Evolutionary conservation across 64 coral and sea anemone species (phyloP).

Genomic region (Stichodactyla mertensii): DNA sequence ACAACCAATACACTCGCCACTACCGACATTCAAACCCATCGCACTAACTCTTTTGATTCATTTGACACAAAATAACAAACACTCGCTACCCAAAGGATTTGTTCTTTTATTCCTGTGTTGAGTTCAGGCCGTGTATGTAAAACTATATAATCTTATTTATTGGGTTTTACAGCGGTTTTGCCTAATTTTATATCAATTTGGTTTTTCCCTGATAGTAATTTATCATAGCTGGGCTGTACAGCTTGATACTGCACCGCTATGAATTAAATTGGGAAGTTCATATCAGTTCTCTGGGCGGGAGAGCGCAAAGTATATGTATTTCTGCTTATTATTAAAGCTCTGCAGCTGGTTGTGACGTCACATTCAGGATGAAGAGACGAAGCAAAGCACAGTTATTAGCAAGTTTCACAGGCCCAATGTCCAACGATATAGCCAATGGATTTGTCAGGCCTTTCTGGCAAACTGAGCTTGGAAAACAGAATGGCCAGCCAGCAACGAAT

Average conservation of each 20-base stretch:
- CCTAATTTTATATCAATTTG: background rate
- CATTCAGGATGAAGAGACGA: background rate
- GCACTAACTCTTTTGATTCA: no score
- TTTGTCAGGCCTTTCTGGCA: slow-evolving; percentile 59
- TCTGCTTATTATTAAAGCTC: background rate
- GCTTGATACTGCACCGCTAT: background rate
- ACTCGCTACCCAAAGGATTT: no score
- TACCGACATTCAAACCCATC: no score
- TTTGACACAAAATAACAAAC: no score
- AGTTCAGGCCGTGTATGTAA: background rate
- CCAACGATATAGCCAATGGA: slow-evolving; percentile 9
- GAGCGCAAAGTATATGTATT: background rate
- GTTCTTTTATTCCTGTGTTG: background rate
- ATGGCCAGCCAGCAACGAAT: background rate
- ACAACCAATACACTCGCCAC: no score
- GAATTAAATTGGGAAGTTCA: background rate
- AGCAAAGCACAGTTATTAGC: background rate
- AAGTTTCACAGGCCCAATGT: background rate
- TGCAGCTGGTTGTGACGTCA: background rate
- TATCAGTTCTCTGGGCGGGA: background rate
- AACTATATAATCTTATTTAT: background rate
- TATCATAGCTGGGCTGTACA: background rate
- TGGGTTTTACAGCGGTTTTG: background rate
- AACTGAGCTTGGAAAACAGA: background rate
- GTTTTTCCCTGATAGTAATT: background rate